Evolutionary conservation across 2,113 vertebrate species (phyloP).

Genomic region (Nematolebias whitei): DNA sequence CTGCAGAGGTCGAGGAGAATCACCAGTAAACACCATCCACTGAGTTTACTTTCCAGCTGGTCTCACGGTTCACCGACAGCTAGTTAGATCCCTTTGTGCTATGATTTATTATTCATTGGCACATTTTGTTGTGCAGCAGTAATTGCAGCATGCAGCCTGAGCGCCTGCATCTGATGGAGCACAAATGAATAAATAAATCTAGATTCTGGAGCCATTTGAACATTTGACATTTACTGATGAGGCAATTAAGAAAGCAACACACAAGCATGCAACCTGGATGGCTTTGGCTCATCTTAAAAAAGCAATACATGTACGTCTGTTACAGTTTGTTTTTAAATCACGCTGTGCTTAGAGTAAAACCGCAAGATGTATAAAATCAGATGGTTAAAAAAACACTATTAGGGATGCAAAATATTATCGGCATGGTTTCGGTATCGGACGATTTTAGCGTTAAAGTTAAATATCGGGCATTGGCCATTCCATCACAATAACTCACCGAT

Average conservation of each 20-base stretch:
- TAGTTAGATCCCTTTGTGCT: slow-evolving; percentile 59
- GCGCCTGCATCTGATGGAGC: slow-evolving; percentile 64
- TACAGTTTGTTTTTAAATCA: neutral
- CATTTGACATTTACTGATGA: slow-evolving; percentile 79
- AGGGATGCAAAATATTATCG: no score
- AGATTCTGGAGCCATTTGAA: slow-evolving; percentile 62
- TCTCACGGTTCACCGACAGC: slow-evolving; percentile 25
- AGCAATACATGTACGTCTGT: slow-evolving; percentile 1
- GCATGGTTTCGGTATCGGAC: no score
- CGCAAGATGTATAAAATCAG: neutral
- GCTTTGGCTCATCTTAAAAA: slow-evolving; percentile 14
- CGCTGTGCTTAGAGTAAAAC: neutral
- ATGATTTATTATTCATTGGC: slow-evolving; percentile 72
- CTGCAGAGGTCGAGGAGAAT: slow-evolving; percentile 14
- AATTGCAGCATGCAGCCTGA: slow-evolving; percentile 63
- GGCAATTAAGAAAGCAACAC: slow-evolving; percentile 70
- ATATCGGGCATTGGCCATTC: no score
- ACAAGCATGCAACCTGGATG: slow-evolving; percentile 38
- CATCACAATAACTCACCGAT: no score
- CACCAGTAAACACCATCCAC: slow-evolving; percentile 23
- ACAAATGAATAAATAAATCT: slow-evolving; percentile 75
- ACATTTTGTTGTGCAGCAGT: slow-evolving; percentile 60
- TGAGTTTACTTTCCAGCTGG: slow-evolving; percentile 29
- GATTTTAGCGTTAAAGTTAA: no score
- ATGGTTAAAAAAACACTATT: no score